Percentiles rank a stretch among this genome's conserved stretches.
phyloP scores from a whole-genome alignment of 2,113 vertebrate genomes.

The Serilophus lunatus region DNA sequence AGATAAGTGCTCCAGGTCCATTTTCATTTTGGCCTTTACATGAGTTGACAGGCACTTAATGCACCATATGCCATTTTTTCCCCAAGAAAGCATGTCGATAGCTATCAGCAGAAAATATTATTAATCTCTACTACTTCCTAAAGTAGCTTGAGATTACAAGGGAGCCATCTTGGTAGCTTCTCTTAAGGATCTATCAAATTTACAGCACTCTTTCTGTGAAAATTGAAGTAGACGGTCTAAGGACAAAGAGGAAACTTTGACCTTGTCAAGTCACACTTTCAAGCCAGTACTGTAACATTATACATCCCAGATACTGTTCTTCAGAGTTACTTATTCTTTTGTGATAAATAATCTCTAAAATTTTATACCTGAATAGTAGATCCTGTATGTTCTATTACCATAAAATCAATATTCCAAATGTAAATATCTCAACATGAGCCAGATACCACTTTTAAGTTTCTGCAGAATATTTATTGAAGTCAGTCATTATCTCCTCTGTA shows the following conservation, averaged over 20 bases:
- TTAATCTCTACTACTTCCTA: not conserved
- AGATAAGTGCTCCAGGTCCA: not conserved
- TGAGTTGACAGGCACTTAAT: not conserved
- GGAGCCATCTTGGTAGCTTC: not conserved
- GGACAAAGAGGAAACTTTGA: not conserved
- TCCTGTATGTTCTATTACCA: not conserved
- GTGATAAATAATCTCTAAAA: not conserved
- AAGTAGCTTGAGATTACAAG: not conserved
- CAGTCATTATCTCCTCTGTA: not conserved
- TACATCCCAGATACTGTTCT: not conserved
- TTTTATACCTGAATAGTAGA: not conserved
- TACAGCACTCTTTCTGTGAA: not conserved
- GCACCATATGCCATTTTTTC: not conserved
- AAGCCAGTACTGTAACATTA: not conserved
- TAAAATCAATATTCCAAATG: not conserved
- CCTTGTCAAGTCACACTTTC: not conserved
- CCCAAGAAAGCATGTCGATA: not conserved
- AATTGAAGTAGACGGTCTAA: not conserved
- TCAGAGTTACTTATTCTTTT: not conserved
- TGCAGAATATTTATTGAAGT: not conserved
- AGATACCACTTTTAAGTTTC: not conserved
- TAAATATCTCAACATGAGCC: not conserved
- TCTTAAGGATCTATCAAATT: not conserved
- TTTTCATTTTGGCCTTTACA: not conserved
- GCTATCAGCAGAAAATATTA: not conserved